Base-by-base conservation (phyloP, 2,113 vertebrate species). In the Smithornis capensis region DNA sequence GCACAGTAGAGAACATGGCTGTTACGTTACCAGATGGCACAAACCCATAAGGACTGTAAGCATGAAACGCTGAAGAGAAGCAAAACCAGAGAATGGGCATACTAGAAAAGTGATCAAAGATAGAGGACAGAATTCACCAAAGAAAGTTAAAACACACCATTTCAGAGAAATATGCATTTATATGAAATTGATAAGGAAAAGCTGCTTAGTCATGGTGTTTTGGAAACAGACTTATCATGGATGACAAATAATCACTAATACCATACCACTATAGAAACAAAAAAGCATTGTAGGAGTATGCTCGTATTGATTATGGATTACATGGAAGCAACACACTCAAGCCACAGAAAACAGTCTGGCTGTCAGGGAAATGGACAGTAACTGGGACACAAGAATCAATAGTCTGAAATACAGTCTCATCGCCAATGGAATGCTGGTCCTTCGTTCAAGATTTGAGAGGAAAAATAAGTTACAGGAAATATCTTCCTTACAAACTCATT, bases 241-340 rank as follows among this genome's bases (percentile, higher is more conserved):
- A 21, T 74, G 37, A 38, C 19, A 49, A 86, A 25, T 1, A 87
- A 23, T 14, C 25, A 59, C 5, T 49, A 60, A 49, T 7, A 68
- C 4, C 18, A 44, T 1, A 1, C 4, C 19, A 44, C 4, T 19
- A 35, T 3, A 15, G 33, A 17, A 37, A 25, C n/a, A n/a, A 37
- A 29, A 42, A 53, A 27, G 3, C 25, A 42, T 21, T 9, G 5
- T 8, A 47, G 27, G 4, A 60, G 21, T 9, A 21, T 37, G 22
- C 11, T 59, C 42, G 33, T n/a, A 38, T 80, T 63, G 35, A 38
- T 40, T 64, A 19, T 3, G 28, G 28, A 42, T 45, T 24, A n/a
- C 27, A 18, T 5, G 14, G 49, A 55, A 50, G 27, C 2, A 83
- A 28, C 9, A 76, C 21, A 6, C 22, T 50, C 7, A 3, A 67